These are phyloP conservation scores for Gambelia wislizenii DNA, from an alignment of 2,797 vertebrate genomes.

Conservation along the genomic window DNA sequence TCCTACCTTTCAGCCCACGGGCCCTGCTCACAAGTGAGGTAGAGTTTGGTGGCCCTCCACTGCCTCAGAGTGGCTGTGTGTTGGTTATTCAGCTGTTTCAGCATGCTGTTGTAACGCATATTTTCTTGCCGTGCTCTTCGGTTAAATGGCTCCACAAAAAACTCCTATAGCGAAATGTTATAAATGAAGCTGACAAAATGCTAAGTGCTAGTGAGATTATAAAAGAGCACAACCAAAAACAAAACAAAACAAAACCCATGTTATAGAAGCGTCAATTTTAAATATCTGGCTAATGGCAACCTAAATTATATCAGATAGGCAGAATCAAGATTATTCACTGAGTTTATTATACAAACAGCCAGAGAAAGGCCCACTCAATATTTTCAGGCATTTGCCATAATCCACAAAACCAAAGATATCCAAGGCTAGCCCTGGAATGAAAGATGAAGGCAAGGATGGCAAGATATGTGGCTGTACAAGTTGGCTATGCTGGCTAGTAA, in stretches of 20 bases:
- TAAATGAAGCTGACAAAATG: background rate
- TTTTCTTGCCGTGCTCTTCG: constrained; percentile 94
- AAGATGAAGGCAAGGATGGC: background rate
- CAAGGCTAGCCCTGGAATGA: background rate
- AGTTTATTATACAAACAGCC: background rate
- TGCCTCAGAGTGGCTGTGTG: constrained; percentile 85
- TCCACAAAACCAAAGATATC: background rate
- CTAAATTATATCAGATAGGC: background rate
- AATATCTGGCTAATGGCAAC: background rate
- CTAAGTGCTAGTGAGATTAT: background rate
- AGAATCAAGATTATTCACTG: background rate
- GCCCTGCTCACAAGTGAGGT: constrained; percentile 90
- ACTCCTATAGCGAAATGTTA: constrained; percentile 81
- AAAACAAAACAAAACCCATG: background rate
- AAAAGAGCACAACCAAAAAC: background rate
- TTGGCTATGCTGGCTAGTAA: background rate
- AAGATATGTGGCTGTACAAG: background rate
- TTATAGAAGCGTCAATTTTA: background rate
- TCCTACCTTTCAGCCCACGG: constrained; percentile 94
- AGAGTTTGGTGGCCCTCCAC: constrained; percentile 90
- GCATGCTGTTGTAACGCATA: constrained; percentile 93
- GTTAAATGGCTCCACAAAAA: constrained; percentile 93
- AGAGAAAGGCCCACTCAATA: background rate
- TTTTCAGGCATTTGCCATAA: background rate
- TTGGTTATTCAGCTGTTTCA: constrained; percentile 92